Percentiles rank a stretch among this genome's conserved stretches.
These are phyloP conservation scores for Petrocephalus sullivani DNA, from an alignment of 2,797 vertebrate species.

Conservation along the genomic window DNA sequence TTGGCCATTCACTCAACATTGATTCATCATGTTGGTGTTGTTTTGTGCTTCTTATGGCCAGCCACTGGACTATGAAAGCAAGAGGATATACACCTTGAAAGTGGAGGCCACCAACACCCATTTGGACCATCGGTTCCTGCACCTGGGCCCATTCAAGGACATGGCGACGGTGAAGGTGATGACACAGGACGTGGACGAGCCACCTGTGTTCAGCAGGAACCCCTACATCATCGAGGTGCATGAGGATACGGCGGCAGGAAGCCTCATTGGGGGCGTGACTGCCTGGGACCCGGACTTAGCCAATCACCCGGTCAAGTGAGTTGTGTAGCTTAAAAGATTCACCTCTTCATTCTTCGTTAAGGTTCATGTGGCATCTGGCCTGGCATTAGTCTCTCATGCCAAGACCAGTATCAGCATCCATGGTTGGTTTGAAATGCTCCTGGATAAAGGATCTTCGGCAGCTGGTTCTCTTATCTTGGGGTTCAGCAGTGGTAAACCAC, in stretches of 20 bases:
- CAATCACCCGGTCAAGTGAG: conserved; percentile 85
- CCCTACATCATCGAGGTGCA: conserved; percentile 91
- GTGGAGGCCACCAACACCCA: conserved; percentile 89
- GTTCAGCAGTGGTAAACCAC: background rate
- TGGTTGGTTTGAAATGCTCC: background rate
- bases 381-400: background rate
- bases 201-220: conserved; percentile 77
- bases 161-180: conserved; percentile 78
- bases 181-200: conserved; percentile 84
- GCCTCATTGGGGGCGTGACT: conserved; percentile 78
- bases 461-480: background rate
- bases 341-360: background rate
- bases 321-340: background rate
- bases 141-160: conserved; percentile 88
- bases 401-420: background rate
- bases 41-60: conserved; percentile 45
- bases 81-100: conserved; percentile 77
- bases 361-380: background rate
- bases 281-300: conserved; percentile 83
- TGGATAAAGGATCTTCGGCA: background rate
- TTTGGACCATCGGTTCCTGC: conserved; percentile 77
- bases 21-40: background rate
- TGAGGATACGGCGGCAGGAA: conserved; percentile 84
- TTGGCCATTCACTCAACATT: background rate
- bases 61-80: conserved; percentile 91